Percentiles rank a stretch among this genome's conserved stretches.
These are phyloP conservation scores for Dipodomys stephensi DNA, from an alignment of 2,113 vertebrate genomes.

Conservation along the genomic window DNA sequence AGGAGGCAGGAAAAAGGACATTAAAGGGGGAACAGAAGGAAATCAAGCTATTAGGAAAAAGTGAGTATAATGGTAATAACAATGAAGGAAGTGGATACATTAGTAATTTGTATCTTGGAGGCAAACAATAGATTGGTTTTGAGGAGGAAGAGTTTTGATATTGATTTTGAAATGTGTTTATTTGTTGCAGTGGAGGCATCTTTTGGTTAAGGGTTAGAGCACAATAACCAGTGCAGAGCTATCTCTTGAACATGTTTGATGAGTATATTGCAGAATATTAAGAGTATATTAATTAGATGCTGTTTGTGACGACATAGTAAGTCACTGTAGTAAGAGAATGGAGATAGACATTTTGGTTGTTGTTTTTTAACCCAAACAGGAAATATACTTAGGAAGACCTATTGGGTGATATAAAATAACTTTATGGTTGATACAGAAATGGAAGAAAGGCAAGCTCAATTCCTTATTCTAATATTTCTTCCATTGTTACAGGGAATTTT, in stretches of 20 bases:
- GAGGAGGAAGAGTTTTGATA: neutral
- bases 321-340: neutral
- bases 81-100: neutral
- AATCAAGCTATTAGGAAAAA: neutral
- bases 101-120: neutral
- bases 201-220: neutral
- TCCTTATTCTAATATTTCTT: constrained; percentile 55
- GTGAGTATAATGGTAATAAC: neutral
- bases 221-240: neutral
- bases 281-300: neutral
- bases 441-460: constrained; percentile 26
- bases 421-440: neutral
- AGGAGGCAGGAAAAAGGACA: neutral
- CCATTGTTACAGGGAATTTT: constrained; percentile 2
- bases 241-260: neutral
- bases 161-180: neutral
- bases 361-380: neutral
- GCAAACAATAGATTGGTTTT: neutral
- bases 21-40: neutral
- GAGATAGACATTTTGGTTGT: neutral
- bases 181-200: neutral
- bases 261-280: neutral
- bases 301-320: neutral
- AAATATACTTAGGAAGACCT: neutral
- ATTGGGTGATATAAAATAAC: neutral